These are phyloP conservation scores for Notothenia rossii DNA, from an alignment of 2,113 vertebrate species.

Conservation along the genomic window DNA sequence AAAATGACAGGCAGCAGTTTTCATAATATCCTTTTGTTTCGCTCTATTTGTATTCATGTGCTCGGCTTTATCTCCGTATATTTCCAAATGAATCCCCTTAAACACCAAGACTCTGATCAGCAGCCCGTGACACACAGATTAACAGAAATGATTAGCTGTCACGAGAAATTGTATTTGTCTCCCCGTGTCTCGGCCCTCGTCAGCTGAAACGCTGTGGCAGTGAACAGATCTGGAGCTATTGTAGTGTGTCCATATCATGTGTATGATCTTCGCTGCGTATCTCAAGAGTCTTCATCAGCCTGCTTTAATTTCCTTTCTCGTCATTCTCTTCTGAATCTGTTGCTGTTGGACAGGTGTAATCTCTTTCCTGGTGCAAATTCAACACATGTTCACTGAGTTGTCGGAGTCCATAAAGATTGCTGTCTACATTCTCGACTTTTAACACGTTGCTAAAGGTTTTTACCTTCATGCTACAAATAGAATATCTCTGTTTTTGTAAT, in stretches of 20 bases:
- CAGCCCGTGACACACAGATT: constrained; percentile 75
- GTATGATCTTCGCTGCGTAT: constrained; percentile 53
- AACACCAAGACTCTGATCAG: constrained; percentile 66
- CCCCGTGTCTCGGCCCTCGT: constrained; percentile 53
- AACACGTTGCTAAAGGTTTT: not conserved
- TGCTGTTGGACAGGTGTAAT: constrained; percentile 45
- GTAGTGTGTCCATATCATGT: constrained; percentile 45
- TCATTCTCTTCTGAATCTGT: constrained; percentile 24
- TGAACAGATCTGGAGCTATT: constrained; percentile 45
- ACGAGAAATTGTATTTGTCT: constrained; percentile 71
- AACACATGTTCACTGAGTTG: constrained; percentile 17
- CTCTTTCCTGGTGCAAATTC: constrained; percentile 36
- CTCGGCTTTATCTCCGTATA: constrained; percentile 60
- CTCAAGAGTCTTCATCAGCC: constrained; percentile 63
- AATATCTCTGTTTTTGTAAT: not conserved
- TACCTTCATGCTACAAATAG: not conserved
- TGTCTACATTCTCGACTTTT: not conserved
- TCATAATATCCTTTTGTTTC: constrained; percentile 66
- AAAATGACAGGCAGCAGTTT: constrained; percentile 63
- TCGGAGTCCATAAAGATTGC: constrained; percentile 8
- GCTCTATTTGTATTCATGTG: constrained; percentile 73
- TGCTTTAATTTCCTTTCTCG: constrained; percentile 71
- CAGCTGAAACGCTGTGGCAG: constrained; percentile 9
- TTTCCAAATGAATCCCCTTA: constrained; percentile 73
- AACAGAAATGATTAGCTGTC: constrained; percentile 81